A percentile compares a stretch with the other conserved stretches of the same genome.
Evolutionary conservation across 2,888 invertebrate species (phyloP).

Genomic region (Schrankia costaestrigalis): DNA sequence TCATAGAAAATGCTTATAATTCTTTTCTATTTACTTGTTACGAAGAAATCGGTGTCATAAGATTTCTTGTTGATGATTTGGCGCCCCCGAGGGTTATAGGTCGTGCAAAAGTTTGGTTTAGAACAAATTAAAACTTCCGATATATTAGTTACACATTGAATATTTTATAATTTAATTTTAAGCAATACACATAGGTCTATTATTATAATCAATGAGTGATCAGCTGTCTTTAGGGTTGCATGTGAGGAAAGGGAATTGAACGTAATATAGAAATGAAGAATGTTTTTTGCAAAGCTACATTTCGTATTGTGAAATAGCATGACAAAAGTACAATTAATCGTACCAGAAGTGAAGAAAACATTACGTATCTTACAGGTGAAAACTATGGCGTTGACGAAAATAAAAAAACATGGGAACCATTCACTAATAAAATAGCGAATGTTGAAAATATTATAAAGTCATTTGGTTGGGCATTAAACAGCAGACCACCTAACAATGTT

Average conservation of each 20-base stretch:
- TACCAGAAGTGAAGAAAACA: slow-evolving; percentile 51
- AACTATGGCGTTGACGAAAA: slow-evolving; percentile 72
- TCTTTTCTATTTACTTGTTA: slow-evolving; percentile 45
- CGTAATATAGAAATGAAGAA: slow-evolving; percentile 26
- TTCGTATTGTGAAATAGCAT: slow-evolving; percentile 39
- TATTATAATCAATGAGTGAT: neutral
- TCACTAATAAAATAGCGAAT: slow-evolving; percentile 58
- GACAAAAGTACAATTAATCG: slow-evolving; percentile 27
- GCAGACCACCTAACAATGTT: slow-evolving; percentile 49
- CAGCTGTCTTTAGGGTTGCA: slow-evolving; percentile 40
- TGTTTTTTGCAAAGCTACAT: slow-evolving; percentile 34
- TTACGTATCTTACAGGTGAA: slow-evolving; percentile 73
- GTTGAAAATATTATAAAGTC: slow-evolving; percentile 65
- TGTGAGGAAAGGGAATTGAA: slow-evolving; percentile 37
- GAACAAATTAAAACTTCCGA: slow-evolving; percentile 8
- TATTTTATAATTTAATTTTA: slow-evolving; percentile 3
- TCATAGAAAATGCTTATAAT: slow-evolving; percentile 49
- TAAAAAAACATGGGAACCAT: slow-evolving; percentile 62
- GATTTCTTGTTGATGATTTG: slow-evolving; percentile 57
- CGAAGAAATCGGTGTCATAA: slow-evolving; percentile 76
- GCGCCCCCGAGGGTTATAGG: slow-evolving; percentile 72
- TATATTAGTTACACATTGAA: too few species aligned
- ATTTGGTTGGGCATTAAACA: slow-evolving; percentile 55
- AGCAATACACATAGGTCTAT: neutral
- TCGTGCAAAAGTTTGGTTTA: slow-evolving; percentile 39